Percentiles rank a stretch among this genome's conserved stretches.
phyloP scores from a whole-genome alignment of 2,797 vertebrate species.

The Astyanax mexicanus region DNA sequence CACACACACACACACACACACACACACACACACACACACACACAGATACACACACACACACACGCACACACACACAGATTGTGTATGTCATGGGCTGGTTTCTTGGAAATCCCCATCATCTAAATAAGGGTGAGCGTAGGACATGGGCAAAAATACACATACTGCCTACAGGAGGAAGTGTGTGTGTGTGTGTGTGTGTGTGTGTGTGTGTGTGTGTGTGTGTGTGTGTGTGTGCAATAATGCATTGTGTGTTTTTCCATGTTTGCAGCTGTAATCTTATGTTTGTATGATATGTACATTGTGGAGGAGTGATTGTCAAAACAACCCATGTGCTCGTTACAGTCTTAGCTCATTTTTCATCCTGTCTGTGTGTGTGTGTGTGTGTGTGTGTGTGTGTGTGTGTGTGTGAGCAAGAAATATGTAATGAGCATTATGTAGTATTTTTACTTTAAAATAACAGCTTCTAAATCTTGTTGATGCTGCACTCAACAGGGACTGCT shows the following conservation, averaged over 20 bases:
- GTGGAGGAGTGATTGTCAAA: not conserved
- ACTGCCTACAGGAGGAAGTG: not conserved
- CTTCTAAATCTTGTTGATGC: too few species aligned
- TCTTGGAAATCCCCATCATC: slow-evolving; percentile 12
- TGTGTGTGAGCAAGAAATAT: too few species aligned
- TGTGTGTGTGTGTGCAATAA: not conserved
- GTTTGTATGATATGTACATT: slow-evolving; percentile 13
- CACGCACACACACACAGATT: not conserved
- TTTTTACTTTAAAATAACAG: too few species aligned
- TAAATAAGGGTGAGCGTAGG: not conserved
- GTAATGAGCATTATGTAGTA: too few species aligned
- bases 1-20: not conserved
- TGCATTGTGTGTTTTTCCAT: not conserved
- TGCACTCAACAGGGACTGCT: too few species aligned
- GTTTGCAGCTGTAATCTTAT: not conserved
- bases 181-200: not conserved
- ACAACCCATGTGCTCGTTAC: not conserved
- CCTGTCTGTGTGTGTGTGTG: too few species aligned
- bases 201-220: not conserved
- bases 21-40: not conserved
- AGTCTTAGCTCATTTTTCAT: not conserved
- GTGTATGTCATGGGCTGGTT: not conserved
- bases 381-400: too few species aligned
- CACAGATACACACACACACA: not conserved
- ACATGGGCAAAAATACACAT: not conserved